Evolutionary conservation across 2,888 invertebrate genomes (phyloP).

Genomic region (Siphlonurus alternatus): DNA sequence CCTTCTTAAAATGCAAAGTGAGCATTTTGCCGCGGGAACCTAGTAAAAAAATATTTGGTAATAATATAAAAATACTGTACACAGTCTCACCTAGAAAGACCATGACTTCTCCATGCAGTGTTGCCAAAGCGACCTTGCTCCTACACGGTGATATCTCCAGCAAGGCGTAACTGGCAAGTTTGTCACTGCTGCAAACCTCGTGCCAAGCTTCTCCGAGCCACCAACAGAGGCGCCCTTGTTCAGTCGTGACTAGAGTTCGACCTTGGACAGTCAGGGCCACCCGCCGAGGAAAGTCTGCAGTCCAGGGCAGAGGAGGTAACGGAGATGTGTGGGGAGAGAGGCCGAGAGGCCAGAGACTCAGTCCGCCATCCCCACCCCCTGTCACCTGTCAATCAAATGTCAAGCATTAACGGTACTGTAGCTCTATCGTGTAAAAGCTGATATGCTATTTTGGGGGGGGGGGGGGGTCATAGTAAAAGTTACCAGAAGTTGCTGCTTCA

Average conservation of each 20-base stretch:
- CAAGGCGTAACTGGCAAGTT: not conserved
- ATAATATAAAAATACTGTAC: no score
- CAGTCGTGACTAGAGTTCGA: not conserved
- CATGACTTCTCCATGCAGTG: not conserved
- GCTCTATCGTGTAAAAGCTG: no score
- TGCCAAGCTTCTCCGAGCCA: not conserved
- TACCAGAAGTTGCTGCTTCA: not conserved
- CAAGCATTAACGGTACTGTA: no score
- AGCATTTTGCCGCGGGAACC: no score
- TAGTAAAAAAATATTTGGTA: no score
- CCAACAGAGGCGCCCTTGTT: not conserved
- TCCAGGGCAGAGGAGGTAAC: not conserved
- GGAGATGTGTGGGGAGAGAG: not conserved
- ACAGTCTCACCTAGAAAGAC: not conserved
- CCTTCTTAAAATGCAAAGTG: no score
- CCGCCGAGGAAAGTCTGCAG: not conserved
- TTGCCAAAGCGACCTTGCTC: not conserved
- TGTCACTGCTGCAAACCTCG: not conserved
- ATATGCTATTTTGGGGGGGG: no score
- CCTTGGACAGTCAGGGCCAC: not conserved
- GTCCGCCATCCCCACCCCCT: not conserved
- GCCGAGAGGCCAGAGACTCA: not conserved
- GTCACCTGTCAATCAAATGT: no score
- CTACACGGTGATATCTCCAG: not conserved
- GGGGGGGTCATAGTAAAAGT: no score